Base-by-base conservation (phyloP, 1,140 invertebrate genomes). In the Ephestia elutella region DNA sequence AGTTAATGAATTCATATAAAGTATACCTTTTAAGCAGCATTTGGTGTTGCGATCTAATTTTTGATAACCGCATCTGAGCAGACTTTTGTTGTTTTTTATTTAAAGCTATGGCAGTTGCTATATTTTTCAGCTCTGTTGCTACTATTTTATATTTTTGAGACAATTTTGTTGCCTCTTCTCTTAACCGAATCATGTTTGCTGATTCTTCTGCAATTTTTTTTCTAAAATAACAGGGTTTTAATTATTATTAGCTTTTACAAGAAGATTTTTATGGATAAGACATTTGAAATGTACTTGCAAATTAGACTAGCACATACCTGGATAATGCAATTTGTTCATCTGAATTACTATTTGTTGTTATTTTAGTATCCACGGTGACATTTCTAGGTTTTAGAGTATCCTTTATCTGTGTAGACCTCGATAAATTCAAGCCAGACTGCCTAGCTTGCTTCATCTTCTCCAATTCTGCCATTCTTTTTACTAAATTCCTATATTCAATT, bases 381-480 rank as follows among this genome's bases (percentile, higher is more conserved):
- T 78, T 80, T 15, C 67, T 56, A 38, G 69, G 73, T 49, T 76
- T 78, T 20, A 82, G 63, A 9, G 77, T 80, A 18, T 87, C 78
- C 70, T 82, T 82, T 13, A 56, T 5, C 30, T 49, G 21, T 51
- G 28, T 19, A n/a, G 57, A 32, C 49, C 71, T 76, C 70, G 20
- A 67, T 72, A 62, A 38, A 57, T 54, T 67, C 17, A 80, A 57
- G 48, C 66, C 56, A 44, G 67, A 56, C 62, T 87, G 83, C 56
- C 86, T 71, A 7, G 74, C 67, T 51, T 81, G 73, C 65, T 87
- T 89, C 19, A 88, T 75, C 68, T 84, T 89, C 65, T 89, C 88
- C 54, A 89, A 67, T 65, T 90, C 87, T 18, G 80, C 80, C 84
- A 90, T 89, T 71, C 84, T 81, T 67, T 82, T 89, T 2, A 90